Percentiles rank a stretch among this genome's conserved stretches.
These are phyloP conservation scores for Probaryconus sp. DNA, from an alignment of 1,140 invertebrate genomes.

Conservation along the genomic window DNA sequence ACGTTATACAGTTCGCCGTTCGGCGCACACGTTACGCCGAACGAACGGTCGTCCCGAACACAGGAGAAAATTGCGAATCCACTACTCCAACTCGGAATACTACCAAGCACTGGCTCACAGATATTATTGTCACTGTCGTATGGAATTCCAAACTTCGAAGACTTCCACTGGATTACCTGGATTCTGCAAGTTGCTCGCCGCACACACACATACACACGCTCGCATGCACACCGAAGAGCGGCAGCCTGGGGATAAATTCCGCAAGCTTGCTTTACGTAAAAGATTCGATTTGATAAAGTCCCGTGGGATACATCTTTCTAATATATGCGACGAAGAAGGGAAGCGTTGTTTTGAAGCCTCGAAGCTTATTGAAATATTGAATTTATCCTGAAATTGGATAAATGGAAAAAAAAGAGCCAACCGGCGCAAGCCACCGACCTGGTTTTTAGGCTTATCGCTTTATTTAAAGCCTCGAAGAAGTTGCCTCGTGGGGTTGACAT, in stretches of 20 bases:
- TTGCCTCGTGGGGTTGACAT: slow-evolving; percentile 58
- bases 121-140: slow-evolving; percentile 50
- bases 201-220: no score
- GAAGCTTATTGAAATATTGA: neutral
- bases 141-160: slow-evolving; percentile 43
- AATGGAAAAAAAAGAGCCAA: neutral
- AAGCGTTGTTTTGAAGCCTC: neutral
- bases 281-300: slow-evolving; percentile 29
- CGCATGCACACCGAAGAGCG: no score
- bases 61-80: slow-evolving; percentile 21
- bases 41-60: slow-evolving; percentile 10
- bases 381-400: neutral
- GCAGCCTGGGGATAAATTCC: slow-evolving; percentile 12
- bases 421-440: slow-evolving; percentile 16
- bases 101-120: slow-evolving; percentile 23
- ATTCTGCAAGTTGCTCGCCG: slow-evolving; percentile 34
- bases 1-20: slow-evolving; percentile 32
- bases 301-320: neutral
- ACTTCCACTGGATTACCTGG: slow-evolving; percentile 41
- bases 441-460: slow-evolving; percentile 65
- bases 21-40: slow-evolving; percentile 24
- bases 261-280: slow-evolving; percentile 18
- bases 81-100: slow-evolving; percentile 10
- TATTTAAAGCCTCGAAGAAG: slow-evolving; percentile 63
- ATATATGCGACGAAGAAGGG: neutral